These are phyloP conservation scores for Tragelaphus oryx DNA, from an alignment of 2,797 vertebrate genomes.

Conservation along the genomic window DNA sequence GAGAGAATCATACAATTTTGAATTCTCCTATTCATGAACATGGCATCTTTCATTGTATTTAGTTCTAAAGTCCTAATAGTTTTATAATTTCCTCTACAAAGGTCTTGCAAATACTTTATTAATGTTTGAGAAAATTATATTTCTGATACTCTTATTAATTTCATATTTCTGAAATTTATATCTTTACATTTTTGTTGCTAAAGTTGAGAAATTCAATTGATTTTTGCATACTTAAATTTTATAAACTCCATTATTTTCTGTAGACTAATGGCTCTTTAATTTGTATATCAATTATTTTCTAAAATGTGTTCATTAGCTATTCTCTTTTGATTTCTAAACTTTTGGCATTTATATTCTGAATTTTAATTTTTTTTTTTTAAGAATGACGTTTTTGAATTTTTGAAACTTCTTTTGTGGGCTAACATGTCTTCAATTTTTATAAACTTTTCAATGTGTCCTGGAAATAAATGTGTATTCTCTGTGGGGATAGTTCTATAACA, in stretches of 20 bases:
- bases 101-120: constrained; percentile 11
- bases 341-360: not conserved
- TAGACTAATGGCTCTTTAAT: not conserved
- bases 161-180: not conserved
- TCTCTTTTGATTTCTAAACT: not conserved
- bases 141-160: not conserved
- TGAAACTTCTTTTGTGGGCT: not conserved
- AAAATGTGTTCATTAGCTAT: not conserved
- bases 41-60: not conserved
- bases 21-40: not conserved
- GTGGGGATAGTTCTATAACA: not conserved
- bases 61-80: not conserved
- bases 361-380: not conserved
- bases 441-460: not conserved
- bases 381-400: not conserved
- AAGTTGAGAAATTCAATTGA: not conserved
- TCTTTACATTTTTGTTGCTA: not conserved
- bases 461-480: not conserved
- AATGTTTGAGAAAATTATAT: constrained; percentile 1
- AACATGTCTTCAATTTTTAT: not conserved
- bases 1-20: not conserved
- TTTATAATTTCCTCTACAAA: constrained; percentile 7
- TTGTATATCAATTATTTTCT: not conserved
- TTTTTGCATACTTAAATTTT: not conserved
- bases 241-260: not conserved